Evolutionary conservation across 2,113 vertebrate species (phyloP).

Genomic region (Peromyscus polionotus): DNA sequence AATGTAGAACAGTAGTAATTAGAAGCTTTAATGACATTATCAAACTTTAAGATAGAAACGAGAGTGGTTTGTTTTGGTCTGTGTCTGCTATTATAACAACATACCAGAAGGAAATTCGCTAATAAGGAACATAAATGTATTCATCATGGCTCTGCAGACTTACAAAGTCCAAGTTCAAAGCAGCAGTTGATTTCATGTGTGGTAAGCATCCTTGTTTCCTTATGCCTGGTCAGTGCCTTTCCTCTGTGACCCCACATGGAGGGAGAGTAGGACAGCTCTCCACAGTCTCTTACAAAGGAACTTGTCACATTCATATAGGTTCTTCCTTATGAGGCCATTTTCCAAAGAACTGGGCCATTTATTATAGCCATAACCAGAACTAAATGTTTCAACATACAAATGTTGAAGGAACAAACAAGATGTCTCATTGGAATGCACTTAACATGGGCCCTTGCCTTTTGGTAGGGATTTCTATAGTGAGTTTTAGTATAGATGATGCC

Average conservation of each 20-base stretch:
- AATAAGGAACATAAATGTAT: neutral
- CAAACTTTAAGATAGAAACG: neutral
- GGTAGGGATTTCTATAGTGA: neutral
- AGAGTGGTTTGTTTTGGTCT: neutral
- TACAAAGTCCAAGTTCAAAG: neutral
- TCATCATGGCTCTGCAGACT: neutral
- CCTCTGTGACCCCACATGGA: neutral
- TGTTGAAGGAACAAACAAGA: neutral
- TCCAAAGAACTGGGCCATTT: neutral
- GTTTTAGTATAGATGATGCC: neutral
- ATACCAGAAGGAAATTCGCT: neutral
- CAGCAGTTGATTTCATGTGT: neutral
- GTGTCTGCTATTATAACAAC: neutral
- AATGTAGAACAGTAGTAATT: neutral
- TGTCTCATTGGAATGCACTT: neutral
- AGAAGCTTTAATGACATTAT: neutral
- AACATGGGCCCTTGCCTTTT: neutral
- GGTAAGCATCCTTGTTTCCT: neutral
- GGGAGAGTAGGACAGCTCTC: neutral
- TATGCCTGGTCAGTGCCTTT: neutral
- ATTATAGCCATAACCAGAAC: neutral
- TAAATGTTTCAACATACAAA: neutral
- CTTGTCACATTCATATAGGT: neutral
- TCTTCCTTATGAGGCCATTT: neutral
- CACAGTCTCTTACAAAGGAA: neutral